A percentile compares a stretch with the other conserved stretches of the same genome.
Evolutionary conservation across 2,888 invertebrate species (phyloP).

Genomic region (Lapara coniferarum): DNA sequence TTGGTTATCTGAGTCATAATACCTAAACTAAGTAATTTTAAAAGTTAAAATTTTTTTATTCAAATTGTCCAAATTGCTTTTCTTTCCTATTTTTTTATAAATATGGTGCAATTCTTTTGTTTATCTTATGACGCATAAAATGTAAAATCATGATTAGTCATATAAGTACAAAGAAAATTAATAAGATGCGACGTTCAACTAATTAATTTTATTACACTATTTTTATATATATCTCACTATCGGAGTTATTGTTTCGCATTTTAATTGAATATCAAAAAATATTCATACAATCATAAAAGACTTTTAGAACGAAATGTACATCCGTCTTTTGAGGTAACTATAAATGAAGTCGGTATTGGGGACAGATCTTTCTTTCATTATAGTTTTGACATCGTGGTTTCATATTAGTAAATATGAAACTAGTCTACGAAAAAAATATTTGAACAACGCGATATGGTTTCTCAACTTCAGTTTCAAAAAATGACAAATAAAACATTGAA

Average conservation of each 20-base stretch:
- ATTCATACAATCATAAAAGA: background rate
- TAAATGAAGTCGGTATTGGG: background rate
- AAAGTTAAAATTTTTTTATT: too few species aligned
- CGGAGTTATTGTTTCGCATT: too few species aligned
- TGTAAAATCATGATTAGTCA: background rate
- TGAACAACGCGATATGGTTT: too few species aligned
- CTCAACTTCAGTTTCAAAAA: too few species aligned
- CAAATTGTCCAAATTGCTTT: too few species aligned
- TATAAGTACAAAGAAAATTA: background rate
- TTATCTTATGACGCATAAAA: background rate
- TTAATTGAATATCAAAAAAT: too few species aligned
- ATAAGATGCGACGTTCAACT: too few species aligned
- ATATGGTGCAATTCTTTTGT: conserved; percentile 18
- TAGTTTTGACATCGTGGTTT: background rate
- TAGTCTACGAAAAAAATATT: background rate
- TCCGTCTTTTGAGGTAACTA: background rate
- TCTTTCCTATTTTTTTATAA: background rate
- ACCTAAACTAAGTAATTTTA: too few species aligned
- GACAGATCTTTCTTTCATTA: background rate
- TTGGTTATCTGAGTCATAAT: background rate
- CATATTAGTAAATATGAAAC: background rate
- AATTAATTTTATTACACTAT: too few species aligned
- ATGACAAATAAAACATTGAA: too few species aligned
- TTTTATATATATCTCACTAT: too few species aligned
- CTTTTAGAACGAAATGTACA: background rate